phyloP scores from a whole-genome alignment of 2,888 invertebrate genomes.

The Cosmia trapezina region DNA sequence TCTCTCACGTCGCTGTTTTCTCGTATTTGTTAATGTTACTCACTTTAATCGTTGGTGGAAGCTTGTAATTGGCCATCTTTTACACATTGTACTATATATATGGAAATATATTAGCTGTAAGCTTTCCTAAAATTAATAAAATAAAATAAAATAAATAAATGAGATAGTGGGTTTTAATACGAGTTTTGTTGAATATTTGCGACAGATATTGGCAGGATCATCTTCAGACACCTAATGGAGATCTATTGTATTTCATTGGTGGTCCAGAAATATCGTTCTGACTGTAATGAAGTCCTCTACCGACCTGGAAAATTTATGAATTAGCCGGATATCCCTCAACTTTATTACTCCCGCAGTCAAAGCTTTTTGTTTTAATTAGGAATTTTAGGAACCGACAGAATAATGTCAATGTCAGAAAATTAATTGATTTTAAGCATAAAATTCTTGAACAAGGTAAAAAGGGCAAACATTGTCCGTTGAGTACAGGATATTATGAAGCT shows the following conservation, averaged over 20 bases:
- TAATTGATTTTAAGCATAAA: not conserved
- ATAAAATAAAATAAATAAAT: no score
- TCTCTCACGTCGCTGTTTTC: no score
- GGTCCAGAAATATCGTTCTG: not conserved
- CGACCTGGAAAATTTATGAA: constrained; percentile 12
- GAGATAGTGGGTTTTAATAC: not conserved
- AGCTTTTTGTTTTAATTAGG: constrained; percentile 27
- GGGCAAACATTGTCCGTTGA: not conserved
- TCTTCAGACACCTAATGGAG: not conserved
- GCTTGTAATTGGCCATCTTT: no score
- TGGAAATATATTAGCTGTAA: no score
- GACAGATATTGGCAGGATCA: not conserved
- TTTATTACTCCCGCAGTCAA: constrained; percentile 25
- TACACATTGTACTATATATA: no score
- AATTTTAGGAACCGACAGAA: not conserved
- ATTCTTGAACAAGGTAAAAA: not conserved
- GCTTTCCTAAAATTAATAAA: no score
- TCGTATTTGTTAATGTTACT: no score
- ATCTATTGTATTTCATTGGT: not conserved
- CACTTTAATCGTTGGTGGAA: no score
- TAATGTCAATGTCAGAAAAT: not conserved
- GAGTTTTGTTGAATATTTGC: not conserved
- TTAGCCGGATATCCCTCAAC: constrained; percentile 20
- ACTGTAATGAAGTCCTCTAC: not conserved
- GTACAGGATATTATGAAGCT: not conserved